Percentiles rank a stretch among this genome's conserved stretches.
phyloP scores from a whole-genome alignment of 2,797 vertebrate genomes.

The Triplophysa bombifrons region DNA sequence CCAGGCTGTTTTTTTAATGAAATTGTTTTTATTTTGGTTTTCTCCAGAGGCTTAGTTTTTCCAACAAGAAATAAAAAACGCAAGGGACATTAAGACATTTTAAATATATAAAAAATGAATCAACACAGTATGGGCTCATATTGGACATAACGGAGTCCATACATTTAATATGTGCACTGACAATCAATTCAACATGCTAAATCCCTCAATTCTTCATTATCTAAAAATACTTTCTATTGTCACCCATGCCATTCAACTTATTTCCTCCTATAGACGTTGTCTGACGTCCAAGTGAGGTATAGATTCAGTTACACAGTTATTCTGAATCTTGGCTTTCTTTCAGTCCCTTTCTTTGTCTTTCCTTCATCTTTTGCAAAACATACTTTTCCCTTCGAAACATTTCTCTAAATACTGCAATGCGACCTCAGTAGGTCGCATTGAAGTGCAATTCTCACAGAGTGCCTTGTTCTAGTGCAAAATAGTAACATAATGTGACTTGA shows the following conservation, averaged over 20 bases:
- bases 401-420: constrained; percentile 52
- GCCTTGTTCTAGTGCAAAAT: constrained; percentile 53
- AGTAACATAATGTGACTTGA: constrained; percentile 30
- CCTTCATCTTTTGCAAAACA: constrained; percentile 25
- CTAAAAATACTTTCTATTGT: constrained; percentile 25
- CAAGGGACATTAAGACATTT: constrained; percentile 46
- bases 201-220: constrained; percentile 27
- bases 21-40: constrained; percentile 56
- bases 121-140: constrained; percentile 50
- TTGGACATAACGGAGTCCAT: constrained; percentile 26
- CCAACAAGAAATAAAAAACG: constrained; percentile 58
- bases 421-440: constrained; percentile 36
- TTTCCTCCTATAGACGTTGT: constrained; percentile 61
- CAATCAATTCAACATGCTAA: constrained; percentile 35
- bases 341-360: background rate
- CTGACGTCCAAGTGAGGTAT: constrained; percentile 55
- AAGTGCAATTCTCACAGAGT: constrained; percentile 49
- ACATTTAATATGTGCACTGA: constrained; percentile 31
- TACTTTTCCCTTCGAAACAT: constrained; percentile 50
- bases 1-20: background rate
- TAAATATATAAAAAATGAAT: constrained; percentile 40
- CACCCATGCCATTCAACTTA: background rate
- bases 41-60: constrained; percentile 61
- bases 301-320: constrained; percentile 32
- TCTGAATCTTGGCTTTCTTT: constrained; percentile 33